Evolutionary conservation across 2,797 vertebrate species (phyloP), one percentile per base, ranked within the genome.

Genomic region (Paguma larvata): DNA sequence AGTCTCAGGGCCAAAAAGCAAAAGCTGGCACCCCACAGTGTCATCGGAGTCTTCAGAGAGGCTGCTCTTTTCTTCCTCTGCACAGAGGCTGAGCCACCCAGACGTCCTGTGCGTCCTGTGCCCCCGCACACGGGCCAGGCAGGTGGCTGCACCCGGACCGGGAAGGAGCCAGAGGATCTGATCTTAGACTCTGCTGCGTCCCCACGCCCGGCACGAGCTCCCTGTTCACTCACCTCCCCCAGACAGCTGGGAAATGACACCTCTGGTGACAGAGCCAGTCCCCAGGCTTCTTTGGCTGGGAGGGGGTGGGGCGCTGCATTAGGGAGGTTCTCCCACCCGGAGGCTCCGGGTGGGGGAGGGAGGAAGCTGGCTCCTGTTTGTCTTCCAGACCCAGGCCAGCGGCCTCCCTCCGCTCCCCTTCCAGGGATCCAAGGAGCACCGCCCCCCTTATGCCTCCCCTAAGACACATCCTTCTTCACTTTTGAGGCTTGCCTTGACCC

Each of bases 191-290:
- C 38, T 15, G 79, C 78, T 68, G 53, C 91, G 65, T 98, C 91
- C 83, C 82, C 56, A 32, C 89, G 85, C 51, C 73, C 95, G 77
- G 73, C 79, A 83, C 46, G 92, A 87, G 97, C 98, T 93, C 30
- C 16, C 1, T 34, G 99, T 82, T 97, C 98, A 63, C 99, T 99
- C 98, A 99, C 5, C 98, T 99, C 97, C 99, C 99, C 89, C 99
- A 99, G 98, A 99, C 99, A 99, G 0, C 98, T 99, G 34, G 99
- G 99, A 86, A 99, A 99, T 95, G 99, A 99, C 63, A 99, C 99
- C 97, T 99, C 99, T 95, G 99, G 99, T 13, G 99, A 99, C 98
- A 99, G 63, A 91, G 98, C 23, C 98, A 98, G 23, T 98, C 98
- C 41, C 98, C 99, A 32, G 91, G 94, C 77, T 92, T 86, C 77